These are phyloP conservation scores for Rhegmatorhina hoffmannsi DNA, from an alignment of 2,113 vertebrate species.

Conservation along the genomic window DNA sequence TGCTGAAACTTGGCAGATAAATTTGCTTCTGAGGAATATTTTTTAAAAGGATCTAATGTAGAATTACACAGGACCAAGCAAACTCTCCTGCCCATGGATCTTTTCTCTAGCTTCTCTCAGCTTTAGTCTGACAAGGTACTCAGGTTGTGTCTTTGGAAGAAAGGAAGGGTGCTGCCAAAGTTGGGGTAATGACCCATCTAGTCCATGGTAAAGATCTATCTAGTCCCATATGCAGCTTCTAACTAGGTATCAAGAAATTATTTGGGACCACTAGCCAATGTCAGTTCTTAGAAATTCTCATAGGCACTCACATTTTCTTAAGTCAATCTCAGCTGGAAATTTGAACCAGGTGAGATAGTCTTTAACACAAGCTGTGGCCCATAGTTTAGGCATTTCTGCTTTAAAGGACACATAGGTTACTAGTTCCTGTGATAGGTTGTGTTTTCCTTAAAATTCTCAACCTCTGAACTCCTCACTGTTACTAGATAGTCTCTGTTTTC, in stretches of 20 bases:
- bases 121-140: background rate
- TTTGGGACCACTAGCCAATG: background rate
- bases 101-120: background rate
- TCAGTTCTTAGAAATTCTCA: background rate
- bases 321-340: background rate
- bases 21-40: background rate
- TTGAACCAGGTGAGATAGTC: background rate
- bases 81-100: background rate
- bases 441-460: background rate
- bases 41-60: background rate
- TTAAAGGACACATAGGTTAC: background rate
- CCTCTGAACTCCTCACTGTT: background rate
- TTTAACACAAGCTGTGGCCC: background rate
- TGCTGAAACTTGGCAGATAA: slow-evolving; percentile 26
- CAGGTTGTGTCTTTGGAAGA: background rate
- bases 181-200: background rate
- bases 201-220: background rate
- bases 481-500: background rate
- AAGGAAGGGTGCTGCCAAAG: background rate
- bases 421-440: background rate
- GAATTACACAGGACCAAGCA: background rate
- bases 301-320: background rate
- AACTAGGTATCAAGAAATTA: background rate
- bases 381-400: background rate
- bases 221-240: background rate